These are phyloP conservation scores for Coecobrya sp. DNA, from an alignment of 2,888 invertebrate species.

Conservation along the genomic window DNA sequence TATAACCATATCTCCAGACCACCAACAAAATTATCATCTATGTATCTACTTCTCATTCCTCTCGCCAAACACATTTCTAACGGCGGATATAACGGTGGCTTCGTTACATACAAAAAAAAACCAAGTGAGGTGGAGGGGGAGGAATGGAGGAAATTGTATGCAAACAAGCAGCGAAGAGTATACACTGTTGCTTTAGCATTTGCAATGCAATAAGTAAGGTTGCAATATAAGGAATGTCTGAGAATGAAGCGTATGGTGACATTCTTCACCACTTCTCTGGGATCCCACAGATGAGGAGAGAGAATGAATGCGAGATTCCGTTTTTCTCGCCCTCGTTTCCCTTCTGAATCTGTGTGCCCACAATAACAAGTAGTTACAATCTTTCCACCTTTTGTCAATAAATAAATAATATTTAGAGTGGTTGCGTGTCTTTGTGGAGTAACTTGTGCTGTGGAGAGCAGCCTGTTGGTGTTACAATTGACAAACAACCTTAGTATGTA, in stretches of 20 bases:
- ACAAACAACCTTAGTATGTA: too few species aligned
- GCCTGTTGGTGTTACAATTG: neutral
- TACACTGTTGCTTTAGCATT: neutral
- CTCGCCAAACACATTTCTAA: neutral
- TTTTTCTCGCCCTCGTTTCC: neutral
- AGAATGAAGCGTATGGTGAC: neutral
- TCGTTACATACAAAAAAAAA: neutral
- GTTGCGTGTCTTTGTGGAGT: too few species aligned
- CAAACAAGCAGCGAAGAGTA: neutral
- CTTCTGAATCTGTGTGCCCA: too few species aligned
- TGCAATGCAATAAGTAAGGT: neutral
- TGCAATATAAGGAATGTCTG: neutral
- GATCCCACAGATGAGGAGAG: too few species aligned
- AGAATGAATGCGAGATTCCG: neutral
- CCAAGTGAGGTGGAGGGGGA: neutral
- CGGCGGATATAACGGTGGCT: neutral
- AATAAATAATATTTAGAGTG: too few species aligned
- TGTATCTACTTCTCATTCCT: neutral
- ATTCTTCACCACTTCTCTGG: neutral
- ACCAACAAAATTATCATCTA: neutral
- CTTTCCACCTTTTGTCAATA: neutral
- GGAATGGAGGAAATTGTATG: neutral
- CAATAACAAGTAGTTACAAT: too few species aligned
- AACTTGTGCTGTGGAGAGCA: too few species aligned
- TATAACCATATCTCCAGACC: too few species aligned